Base-by-base conservation (phyloP, 2,888 invertebrate genomes). In the Hesperia comma region DNA sequence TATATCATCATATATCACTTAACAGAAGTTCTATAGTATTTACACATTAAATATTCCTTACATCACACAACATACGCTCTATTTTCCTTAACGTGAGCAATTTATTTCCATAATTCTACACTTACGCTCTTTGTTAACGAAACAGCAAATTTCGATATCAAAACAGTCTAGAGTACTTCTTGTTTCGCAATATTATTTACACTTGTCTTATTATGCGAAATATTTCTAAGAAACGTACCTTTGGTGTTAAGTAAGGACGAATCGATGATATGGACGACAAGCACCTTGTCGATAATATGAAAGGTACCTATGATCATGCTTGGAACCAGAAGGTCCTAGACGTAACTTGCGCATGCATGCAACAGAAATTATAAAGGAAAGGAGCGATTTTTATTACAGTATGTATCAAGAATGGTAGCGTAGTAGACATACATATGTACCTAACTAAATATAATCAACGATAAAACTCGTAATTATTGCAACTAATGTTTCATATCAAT, bases 341-440 rank as follows among this genome's bases (percentile, higher is more conserved):
- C 26, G 70, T 68, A 64, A 73, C 75, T 77, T 76, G 73, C 77
- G 77, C 82, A 77, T 80, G 84, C 86, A 85, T 81, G 79, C 79
- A 77, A 72, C 77, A 79, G 80, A n/a, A 70, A 77, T 75, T 73
- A 69, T 10, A 51, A 37, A 54, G 46, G 26, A 64, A 57, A 51
- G 15, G 49, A 43, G 40, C 51, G 7, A 19, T 61, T 62, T 55
- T 21, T 67, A 46, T 56, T 63, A 56, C 26, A 33, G 6, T 37
- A 40, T 63, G 21, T 61, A 40, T 41, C 17, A 5, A 63, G 37
- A 32, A 46, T 33, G 5, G 32, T 26, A n/a, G n/a, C 12, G 33
- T 10, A 49, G 37, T 57, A 57, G 56, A 37, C 37, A 32, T 46
- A 55, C 55, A 61, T 15, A 46, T 56, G 12, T 49, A 56, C 37